phyloP scores from a whole-genome alignment of 2,888 invertebrate genomes.

The Caenorhabditis uteleia region DNA sequence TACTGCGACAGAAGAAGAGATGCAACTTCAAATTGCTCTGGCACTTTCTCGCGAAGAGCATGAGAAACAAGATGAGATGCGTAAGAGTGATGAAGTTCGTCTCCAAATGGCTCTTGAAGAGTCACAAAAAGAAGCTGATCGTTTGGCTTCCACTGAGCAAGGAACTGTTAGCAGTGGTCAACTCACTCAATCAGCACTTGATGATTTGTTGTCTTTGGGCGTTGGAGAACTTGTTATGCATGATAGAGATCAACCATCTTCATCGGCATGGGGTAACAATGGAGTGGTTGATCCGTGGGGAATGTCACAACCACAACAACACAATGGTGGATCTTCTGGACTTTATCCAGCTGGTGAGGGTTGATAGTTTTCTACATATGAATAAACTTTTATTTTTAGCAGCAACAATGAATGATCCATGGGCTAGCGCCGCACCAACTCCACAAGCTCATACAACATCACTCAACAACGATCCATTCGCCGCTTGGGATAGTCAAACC shows the following conservation, averaged over 20 bases:
- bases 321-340: neutral
- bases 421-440: slow-evolving; percentile 53
- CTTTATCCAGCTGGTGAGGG: neutral
- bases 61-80: slow-evolving; percentile 90
- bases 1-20: slow-evolving; percentile 95
- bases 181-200: slow-evolving; percentile 62
- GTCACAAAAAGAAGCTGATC: slow-evolving; percentile 51
- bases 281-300: slow-evolving; percentile 46
- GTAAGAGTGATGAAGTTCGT: slow-evolving; percentile 92
- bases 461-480: slow-evolving; percentile 49
- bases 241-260: slow-evolving; percentile 33
- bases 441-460: slow-evolving; percentile 1
- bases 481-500: slow-evolving; percentile 52
- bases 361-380: slow-evolving; percentile 1
- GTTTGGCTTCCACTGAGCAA: slow-evolving; percentile 42
- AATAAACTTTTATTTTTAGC: slow-evolving; percentile 4
- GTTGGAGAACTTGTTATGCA: slow-evolving; percentile 52
- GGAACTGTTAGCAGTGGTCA: slow-evolving; percentile 52
- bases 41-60: slow-evolving; percentile 99
- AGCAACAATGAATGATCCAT: slow-evolving; percentile 68
- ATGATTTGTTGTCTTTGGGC: slow-evolving; percentile 65
- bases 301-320: slow-evolving; percentile 17
- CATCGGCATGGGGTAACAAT: slow-evolving; percentile 18
- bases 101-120: slow-evolving; percentile 81
- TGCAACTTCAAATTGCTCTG: slow-evolving; percentile 94